Percentiles rank a stretch among this genome's conserved stretches.
Conservation (phyloP, 2,797 vertebrate species). For the Paratrypauchen microcephalus region DNA sequence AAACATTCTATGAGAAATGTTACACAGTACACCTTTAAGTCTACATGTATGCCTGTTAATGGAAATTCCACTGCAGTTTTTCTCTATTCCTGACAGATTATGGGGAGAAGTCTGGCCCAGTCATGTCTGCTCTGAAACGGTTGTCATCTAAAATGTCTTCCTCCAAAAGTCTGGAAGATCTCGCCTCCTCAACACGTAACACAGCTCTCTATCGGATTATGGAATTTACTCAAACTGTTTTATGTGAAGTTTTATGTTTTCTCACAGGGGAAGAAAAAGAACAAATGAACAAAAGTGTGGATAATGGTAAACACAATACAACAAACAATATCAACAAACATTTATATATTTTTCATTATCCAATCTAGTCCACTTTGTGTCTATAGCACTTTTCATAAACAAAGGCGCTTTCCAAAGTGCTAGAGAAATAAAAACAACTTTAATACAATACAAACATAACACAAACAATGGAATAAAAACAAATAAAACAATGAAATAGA, state of each 20-base stretch:
- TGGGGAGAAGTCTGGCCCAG: constrained; percentile 73
- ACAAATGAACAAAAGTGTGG: constrained; percentile 77
- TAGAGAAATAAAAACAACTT: too few relatives aligned
- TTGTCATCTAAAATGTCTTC: constrained; percentile 79
- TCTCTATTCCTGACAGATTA: constrained; percentile 82
- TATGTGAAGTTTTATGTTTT: constrained; percentile 3
- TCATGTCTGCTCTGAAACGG: constrained; percentile 78
- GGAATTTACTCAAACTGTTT: neutral
- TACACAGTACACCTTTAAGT: neutral
- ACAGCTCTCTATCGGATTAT: neutral
- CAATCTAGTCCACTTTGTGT: too few relatives aligned
- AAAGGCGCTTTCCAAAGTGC: too few relatives aligned
- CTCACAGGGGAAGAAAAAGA: constrained; percentile 77
- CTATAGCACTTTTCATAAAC: too few relatives aligned
- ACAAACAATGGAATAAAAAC: too few relatives aligned
- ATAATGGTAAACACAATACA: constrained; percentile 75
- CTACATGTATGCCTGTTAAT: constrained; percentile 12
- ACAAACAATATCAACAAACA: neutral
- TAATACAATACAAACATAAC: too few relatives aligned
- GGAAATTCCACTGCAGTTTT: constrained; percentile 69
- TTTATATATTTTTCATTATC: too few relatives aligned
- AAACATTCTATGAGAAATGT: too few relatives aligned
- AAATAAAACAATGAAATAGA: too few relatives aligned
- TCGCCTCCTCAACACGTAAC: constrained; percentile 85
- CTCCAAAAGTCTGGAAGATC: constrained; percentile 89